A percentile compares a stretch with the other conserved stretches of the same genome.
These are phyloP conservation scores for Microplitis manilae DNA, from an alignment of 2,888 invertebrate species.

Conservation along the genomic window DNA sequence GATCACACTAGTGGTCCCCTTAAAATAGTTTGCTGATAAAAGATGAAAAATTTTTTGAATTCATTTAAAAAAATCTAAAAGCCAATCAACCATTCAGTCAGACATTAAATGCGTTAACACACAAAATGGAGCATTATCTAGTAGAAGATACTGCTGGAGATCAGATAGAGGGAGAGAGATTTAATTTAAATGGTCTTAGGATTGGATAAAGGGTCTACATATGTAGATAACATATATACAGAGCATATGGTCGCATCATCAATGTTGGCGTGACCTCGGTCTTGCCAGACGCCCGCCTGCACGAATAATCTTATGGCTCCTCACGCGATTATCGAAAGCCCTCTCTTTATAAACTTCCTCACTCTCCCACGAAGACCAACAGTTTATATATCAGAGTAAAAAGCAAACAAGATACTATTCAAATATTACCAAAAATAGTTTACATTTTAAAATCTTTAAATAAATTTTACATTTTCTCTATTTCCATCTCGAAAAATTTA, in stretches of 20 bases:
- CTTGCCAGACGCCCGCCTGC: constrained; percentile 36
- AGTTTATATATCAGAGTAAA: not conserved
- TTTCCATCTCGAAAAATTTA: no score
- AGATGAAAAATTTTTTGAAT: no score
- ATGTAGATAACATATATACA: constrained; percentile 41
- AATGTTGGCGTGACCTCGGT: constrained; percentile 39
- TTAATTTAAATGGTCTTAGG: constrained; percentile 30
- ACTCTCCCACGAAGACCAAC: constrained; percentile 20
- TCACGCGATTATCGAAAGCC: constrained; percentile 12
- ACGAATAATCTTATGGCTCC: constrained; percentile 29
- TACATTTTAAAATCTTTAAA: not conserved
- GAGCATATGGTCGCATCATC: constrained; percentile 42
- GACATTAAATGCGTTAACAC: not conserved
- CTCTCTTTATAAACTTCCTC: constrained; percentile 21
- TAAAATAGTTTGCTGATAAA: no score
- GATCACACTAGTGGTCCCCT: no score
- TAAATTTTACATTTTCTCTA: not conserved
- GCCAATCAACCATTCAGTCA: not conserved
- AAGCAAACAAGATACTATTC: not conserved
- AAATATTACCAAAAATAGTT: not conserved
- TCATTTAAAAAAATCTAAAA: no score
- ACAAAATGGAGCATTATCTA: not conserved
- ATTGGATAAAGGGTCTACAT: constrained; percentile 40
- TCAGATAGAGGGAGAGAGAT: not conserved
- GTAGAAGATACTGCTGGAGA: not conserved